Conservation (phyloP, 2,888 invertebrate genomes). For the Melinopterus prodromus region DNA sequence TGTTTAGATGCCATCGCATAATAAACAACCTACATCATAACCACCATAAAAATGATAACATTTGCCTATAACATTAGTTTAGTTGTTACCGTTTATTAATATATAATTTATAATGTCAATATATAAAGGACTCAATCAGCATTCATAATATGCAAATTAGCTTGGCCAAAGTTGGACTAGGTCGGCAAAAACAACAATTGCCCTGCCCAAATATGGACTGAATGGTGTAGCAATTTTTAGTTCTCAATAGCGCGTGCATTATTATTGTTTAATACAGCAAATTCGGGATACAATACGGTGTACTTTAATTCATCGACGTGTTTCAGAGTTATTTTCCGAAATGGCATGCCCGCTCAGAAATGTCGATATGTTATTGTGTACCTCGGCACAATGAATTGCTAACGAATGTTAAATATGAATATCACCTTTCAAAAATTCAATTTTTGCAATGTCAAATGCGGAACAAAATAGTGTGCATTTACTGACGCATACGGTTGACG, state of each 20-base stretch:
- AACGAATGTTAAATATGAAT: not conserved
- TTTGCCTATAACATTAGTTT: too few relatives aligned
- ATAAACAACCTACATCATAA: too few relatives aligned
- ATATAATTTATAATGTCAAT: too few relatives aligned
- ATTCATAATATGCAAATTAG: not conserved
- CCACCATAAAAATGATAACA: too few relatives aligned
- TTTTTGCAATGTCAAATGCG: not conserved
- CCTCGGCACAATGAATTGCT: not conserved
- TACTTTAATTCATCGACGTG: not conserved
- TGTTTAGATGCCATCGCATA: too few relatives aligned
- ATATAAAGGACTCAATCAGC: too few relatives aligned
- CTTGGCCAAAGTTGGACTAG: not conserved
- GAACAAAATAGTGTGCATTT: not conserved
- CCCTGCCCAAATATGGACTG: not conserved
- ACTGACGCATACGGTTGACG: not conserved
- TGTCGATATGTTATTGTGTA: not conserved
- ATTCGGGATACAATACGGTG: not conserved
- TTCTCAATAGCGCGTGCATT: not conserved
- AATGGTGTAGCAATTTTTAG: not conserved
- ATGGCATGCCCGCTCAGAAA: not conserved
- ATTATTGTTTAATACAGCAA: not conserved
- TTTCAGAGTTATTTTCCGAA: not conserved
- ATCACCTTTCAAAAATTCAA: slow-evolving; percentile 4
- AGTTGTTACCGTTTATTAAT: too few relatives aligned
- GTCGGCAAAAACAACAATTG: not conserved